Base-by-base conservation (phyloP, 2,113 vertebrate genomes). In the Periophthalmodon schlosseri region DNA sequence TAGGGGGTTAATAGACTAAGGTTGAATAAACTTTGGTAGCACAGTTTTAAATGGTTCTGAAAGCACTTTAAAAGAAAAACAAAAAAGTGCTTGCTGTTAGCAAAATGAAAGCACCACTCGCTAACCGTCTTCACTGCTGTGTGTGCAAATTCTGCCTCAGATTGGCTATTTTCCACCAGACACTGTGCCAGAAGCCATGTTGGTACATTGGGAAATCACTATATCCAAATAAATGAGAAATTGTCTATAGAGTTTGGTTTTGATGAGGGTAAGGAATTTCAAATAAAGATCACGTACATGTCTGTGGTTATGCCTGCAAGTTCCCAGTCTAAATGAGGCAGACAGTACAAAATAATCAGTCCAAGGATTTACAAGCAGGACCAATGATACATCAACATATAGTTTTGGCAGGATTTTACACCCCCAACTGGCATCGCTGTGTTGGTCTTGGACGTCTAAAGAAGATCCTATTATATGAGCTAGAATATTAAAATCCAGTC, bases 151-250 rank as follows among this genome's bases (percentile, higher is more conserved):
- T 73, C 77, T 87, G 78, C 77, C 66, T 75, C 34, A 21, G 66
- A 70, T 33, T 15, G 72, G 71, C 23, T 57, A 68, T 87, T 91
- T 92, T 88, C 86, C 87, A 86, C 63, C 74, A 67, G 70, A 77
- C 70, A 44, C 46, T 69, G 57, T 34, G 36, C 34, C 68, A 76
- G 68, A 70, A 72, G 69, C 70, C 73, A 71, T 61, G 64, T 71
- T 68, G 64, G 66, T 66, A 78, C 70, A 73, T 72, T 63, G 54
- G 52, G 47, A 75, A 69, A 75, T 84, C 76, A 72, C 58, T 84
- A 52, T 68, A 77, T 84, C 57, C 79, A 16, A 79, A 65, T 39
- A 65, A 86, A 67, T 39, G 20, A 24, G 34, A 60, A 70, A 47
- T 49, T 52, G 78, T 68, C 73, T 69, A 34, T 76, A 77, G 60